phyloP scores from a whole-genome alignment of 2,888 invertebrate genomes.

The Diachrysia chrysitis region DNA sequence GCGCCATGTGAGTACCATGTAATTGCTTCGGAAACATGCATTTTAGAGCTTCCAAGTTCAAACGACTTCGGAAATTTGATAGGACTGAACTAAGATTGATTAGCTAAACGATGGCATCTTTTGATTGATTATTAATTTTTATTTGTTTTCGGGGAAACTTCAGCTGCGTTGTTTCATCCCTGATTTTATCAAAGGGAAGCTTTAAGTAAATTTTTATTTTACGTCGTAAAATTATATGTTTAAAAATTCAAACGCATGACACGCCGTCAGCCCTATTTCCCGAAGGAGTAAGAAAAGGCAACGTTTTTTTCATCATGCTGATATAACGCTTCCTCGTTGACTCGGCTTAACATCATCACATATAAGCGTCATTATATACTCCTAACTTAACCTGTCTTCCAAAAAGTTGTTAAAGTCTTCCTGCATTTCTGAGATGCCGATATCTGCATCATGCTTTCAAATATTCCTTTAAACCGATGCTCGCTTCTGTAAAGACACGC shows the following conservation, averaged over 20 bases:
- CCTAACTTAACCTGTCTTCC: background rate
- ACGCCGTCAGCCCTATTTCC: background rate
- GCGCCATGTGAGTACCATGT: constrained; percentile 18
- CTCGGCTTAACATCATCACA: background rate
- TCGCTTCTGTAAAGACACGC: background rate
- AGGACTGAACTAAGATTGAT: background rate
- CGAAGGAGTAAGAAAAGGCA: background rate
- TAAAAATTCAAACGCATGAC: background rate
- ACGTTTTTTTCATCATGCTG: background rate
- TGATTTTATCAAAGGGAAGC: background rate
- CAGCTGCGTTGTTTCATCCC: too few species aligned
- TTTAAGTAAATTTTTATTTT: background rate
- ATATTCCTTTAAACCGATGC: constrained; percentile 11
- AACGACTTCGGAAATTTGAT: background rate
- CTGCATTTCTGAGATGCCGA: background rate
- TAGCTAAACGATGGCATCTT: background rate
- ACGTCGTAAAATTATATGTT: background rate
- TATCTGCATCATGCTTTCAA: constrained; percentile 9
- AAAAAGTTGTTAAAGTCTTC: background rate
- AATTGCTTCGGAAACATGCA: constrained; percentile 39
- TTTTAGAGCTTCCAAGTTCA: background rate
- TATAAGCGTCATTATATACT: background rate
- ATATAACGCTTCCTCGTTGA: background rate
- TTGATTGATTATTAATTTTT: background rate
- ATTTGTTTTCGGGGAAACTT: background rate